Percentiles rank a stretch among this genome's conserved stretches.
phyloP scores from a whole-genome alignment of 1,140 invertebrate species.

The Atta texana region DNA sequence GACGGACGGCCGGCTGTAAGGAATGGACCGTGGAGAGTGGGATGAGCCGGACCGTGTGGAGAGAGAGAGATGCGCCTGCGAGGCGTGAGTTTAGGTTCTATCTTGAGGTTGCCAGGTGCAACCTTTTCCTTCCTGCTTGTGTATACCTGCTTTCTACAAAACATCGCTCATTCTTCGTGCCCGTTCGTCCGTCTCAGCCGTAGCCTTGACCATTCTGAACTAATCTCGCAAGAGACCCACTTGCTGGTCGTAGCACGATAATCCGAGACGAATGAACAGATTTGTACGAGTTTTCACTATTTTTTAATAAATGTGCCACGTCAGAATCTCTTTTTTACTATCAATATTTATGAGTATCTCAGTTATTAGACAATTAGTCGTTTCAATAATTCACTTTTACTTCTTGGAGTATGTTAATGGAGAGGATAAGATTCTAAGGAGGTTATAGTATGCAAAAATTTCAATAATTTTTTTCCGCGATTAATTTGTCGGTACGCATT shows the following conservation, averaged over 20 bases:
- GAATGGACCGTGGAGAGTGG: slow-evolving; percentile 52
- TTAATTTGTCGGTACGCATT: slow-evolving; percentile 23
- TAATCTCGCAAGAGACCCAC: slow-evolving; percentile 13
- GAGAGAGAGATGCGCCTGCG: slow-evolving; percentile 18
- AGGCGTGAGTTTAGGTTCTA: slow-evolving; percentile 68
- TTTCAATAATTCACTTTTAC: background rate
- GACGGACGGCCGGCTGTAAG: slow-evolving; percentile 45
- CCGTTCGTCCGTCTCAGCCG: background rate
- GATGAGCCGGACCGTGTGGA: background rate
- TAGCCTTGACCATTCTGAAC: slow-evolving; percentile 47
- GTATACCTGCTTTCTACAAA: slow-evolving; percentile 62
- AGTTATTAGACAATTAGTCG: background rate
- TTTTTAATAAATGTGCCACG: slow-evolving; percentile 12
- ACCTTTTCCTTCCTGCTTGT: slow-evolving; percentile 44
- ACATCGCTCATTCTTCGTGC: slow-evolving; percentile 56
- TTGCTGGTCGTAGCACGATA: slow-evolving; percentile 30
- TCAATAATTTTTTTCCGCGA: slow-evolving; percentile 24
- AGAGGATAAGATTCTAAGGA: background rate
- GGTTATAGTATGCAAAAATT: background rate
- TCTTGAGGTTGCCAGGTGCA: slow-evolving; percentile 63
- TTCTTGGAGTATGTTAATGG: background rate
- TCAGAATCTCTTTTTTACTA: background rate
- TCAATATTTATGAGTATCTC: slow-evolving; percentile 23
- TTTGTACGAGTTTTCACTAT: slow-evolving; percentile 12
- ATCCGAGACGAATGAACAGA: slow-evolving; percentile 34